A percentile compares a stretch with the other conserved stretches of the same genome.
Evolutionary conservation across 2,888 invertebrate genomes (phyloP).

Genomic region (Agrenia bidenticulata): DNA sequence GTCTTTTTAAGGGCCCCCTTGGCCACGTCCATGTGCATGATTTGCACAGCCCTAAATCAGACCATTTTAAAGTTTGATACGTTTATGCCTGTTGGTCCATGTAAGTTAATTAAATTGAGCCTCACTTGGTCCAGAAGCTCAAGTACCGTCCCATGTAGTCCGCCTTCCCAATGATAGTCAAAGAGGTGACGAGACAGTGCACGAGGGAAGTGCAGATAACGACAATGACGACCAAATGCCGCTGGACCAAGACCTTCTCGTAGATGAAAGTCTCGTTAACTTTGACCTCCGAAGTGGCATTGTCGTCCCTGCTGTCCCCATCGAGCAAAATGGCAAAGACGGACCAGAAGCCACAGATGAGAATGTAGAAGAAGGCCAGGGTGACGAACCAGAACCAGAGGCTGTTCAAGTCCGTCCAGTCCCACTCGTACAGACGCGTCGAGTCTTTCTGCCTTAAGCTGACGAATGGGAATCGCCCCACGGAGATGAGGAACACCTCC

Average conservation of each 20-base stretch:
- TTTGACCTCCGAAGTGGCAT: constrained; percentile 10
- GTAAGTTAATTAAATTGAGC: not conserved
- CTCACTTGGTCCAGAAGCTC: constrained; percentile 27
- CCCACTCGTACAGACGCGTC: too few species aligned
- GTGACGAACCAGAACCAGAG: constrained; percentile 8
- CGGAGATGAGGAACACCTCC: not conserved
- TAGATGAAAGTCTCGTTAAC: not conserved
- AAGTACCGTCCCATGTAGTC: constrained; percentile 24
- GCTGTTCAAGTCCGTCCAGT: too few species aligned
- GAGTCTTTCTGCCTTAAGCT: too few species aligned
- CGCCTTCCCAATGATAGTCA: constrained; percentile 5
- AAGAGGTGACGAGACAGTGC: constrained; percentile 14
- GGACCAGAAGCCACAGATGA: constrained; percentile 15
- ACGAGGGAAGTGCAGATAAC: constrained; percentile 23
- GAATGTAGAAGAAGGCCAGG: constrained; percentile 12
- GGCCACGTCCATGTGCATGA: constrained; percentile 25
- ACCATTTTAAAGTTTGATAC: not conserved
- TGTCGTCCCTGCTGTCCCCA: constrained; percentile 3
- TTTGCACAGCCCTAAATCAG: constrained; percentile 23
- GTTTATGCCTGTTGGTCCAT: not conserved
- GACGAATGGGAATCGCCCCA: constrained; percentile 2
- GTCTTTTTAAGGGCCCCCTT: constrained; percentile 3
- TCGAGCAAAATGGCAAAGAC: constrained; percentile 17
- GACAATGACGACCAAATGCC: constrained; percentile 18
- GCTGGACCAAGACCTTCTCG: constrained; percentile 19